Conservation (phyloP, 1,140 invertebrate species). For the Halictus rubicundus region DNA sequence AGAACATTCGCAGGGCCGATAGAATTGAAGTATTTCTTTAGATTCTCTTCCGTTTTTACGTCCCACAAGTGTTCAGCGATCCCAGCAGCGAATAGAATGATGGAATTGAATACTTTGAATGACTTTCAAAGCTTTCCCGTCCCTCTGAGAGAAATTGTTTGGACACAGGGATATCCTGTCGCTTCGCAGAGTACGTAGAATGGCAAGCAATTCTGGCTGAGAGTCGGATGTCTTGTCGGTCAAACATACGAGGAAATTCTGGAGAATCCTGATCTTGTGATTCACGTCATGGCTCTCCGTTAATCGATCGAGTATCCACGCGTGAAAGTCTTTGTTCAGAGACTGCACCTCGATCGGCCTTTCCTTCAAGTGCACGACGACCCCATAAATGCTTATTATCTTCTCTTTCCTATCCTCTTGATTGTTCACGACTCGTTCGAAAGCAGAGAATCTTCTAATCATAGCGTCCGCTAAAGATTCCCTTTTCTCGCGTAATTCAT, state of each 20-base stretch:
- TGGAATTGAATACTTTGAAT: constrained; percentile 61
- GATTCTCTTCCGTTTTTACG: constrained; percentile 58
- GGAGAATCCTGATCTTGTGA: constrained; percentile 67
- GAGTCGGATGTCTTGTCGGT: constrained; percentile 51
- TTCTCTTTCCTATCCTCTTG: constrained; percentile 59
- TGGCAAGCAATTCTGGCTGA: constrained; percentile 55
- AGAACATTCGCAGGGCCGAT: constrained; percentile 55
- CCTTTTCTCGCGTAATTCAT: constrained; percentile 18
- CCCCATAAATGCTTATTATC: constrained; percentile 72
- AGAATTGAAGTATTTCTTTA: constrained; percentile 64
- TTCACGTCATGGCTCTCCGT: constrained; percentile 47
- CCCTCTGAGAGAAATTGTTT: constrained; percentile 28
- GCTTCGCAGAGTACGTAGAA: constrained; percentile 56
- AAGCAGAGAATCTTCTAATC: constrained; percentile 57
- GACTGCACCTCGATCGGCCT: constrained; percentile 59
- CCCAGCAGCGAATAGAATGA: constrained; percentile 68
- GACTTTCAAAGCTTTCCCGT: constrained; percentile 54
- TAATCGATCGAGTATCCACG: constrained; percentile 71
- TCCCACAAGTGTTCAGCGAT: constrained; percentile 64
- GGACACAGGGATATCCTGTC: constrained; percentile 5
- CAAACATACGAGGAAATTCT: constrained; percentile 72
- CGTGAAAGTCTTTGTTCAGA: constrained; percentile 52
- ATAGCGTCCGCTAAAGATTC: constrained; percentile 58
- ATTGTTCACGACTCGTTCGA: constrained; percentile 56
- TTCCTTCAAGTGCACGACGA: constrained; percentile 61